Evolutionary conservation across 2,888 invertebrate genomes (phyloP).

Genomic region (Coelopa pilipes): DNA sequence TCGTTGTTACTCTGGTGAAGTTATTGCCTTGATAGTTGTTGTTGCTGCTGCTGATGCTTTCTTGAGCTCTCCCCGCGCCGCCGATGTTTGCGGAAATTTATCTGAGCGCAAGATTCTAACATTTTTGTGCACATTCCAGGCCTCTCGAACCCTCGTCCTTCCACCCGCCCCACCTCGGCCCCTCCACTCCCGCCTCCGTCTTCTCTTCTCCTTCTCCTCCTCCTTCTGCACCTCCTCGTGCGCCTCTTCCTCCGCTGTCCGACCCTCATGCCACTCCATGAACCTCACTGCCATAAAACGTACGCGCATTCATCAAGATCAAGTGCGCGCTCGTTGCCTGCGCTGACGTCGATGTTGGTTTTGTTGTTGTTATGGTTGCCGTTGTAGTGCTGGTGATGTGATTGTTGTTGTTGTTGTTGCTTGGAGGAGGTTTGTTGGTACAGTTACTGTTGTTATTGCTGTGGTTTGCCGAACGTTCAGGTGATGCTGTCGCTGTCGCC

Average conservation of each 20-base stretch:
- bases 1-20: background rate
- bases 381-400: conserved; percentile 5
- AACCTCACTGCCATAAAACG: conserved; percentile 10
- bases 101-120: conserved; percentile 48
- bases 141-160: background rate
- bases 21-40: background rate
- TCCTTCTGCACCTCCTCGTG: background rate
- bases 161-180: background rate
- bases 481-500: background rate
- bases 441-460: background rate
- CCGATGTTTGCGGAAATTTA: conserved; percentile 36
- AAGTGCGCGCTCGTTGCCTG: conserved; percentile 6
- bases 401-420: background rate
- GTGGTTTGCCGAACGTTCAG: background rate
- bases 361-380: background rate
- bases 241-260: background rate
- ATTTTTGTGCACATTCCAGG: conserved; percentile 40
- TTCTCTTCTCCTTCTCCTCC: background rate
- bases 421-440: background rate
- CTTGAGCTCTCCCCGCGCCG: background rate
- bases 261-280: background rate
- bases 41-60: background rate
- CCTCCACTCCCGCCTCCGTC: background rate
- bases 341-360: background rate
- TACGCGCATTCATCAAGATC: conserved; percentile 25